Evolutionary conservation across 2,888 invertebrate species (phyloP).

Genomic region (Thalpophila matura): DNA sequence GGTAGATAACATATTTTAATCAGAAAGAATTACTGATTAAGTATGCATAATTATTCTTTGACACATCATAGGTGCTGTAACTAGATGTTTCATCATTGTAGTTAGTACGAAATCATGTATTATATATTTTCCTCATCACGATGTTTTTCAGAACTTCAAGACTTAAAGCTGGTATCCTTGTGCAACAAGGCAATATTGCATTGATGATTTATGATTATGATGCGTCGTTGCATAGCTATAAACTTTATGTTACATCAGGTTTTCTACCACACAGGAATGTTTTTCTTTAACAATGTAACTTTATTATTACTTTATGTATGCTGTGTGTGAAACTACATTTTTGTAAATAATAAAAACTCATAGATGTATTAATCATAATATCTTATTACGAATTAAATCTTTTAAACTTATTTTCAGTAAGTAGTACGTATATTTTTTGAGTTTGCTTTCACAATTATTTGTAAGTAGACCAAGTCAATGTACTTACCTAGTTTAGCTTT

Average conservation of each 20-base stretch:
- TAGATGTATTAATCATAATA: neutral
- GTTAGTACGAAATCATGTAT: conserved; percentile 31
- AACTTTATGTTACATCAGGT: neutral
- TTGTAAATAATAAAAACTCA: neutral
- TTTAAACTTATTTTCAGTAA: conserved; percentile 17
- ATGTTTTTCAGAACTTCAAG: conserved; percentile 40
- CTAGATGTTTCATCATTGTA: conserved; percentile 37
- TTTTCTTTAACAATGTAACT: conserved; percentile 10
- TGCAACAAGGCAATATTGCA: conserved; percentile 18
- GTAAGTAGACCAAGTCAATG: conserved; percentile 55
- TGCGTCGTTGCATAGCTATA: conserved; percentile 8
- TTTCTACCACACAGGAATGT: conserved; percentile 8
- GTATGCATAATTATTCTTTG: conserved; percentile 36
- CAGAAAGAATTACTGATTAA: conserved; percentile 17
- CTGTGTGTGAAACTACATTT: neutral
- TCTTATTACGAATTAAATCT: neutral
- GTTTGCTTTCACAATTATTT: conserved; percentile 45
- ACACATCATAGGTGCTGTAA: conserved; percentile 16
- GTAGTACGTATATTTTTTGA: conserved; percentile 8
- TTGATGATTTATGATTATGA: conserved; percentile 37
- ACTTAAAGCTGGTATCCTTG: conserved; percentile 38
- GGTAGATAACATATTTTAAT: conserved; percentile 2
- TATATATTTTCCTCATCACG: conserved; percentile 49
- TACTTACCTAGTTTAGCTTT: conserved; percentile 55
- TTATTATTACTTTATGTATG: neutral